A percentile compares a stretch with the other conserved stretches of the same genome.
phyloP scores from a whole-genome alignment of 2,888 invertebrate genomes.

The Altica lythri region DNA sequence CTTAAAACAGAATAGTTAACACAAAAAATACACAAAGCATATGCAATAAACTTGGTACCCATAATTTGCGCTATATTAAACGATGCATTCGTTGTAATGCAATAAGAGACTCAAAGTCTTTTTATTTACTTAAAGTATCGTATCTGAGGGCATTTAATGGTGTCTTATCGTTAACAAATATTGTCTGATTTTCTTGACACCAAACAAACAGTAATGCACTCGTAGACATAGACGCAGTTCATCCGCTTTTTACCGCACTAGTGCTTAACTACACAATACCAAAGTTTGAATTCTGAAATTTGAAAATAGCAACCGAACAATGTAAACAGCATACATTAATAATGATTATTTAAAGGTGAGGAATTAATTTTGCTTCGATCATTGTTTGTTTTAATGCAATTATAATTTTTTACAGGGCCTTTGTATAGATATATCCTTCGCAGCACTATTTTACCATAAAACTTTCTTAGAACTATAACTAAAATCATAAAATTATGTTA shows the following conservation, averaged over 20 bases:
- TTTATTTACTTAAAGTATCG: slow-evolving; percentile 42
- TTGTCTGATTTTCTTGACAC: slow-evolving; percentile 30
- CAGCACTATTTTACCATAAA: too few relatives aligned
- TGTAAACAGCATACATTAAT: slow-evolving; percentile 34
- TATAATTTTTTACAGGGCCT: slow-evolving; percentile 19
- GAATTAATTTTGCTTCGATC: slow-evolving; percentile 34
- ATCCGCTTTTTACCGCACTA: slow-evolving; percentile 22
- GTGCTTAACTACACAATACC: slow-evolving; percentile 19
- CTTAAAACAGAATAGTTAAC: slow-evolving; percentile 12
- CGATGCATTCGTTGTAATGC: slow-evolving; percentile 39
- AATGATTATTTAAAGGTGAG: slow-evolving; percentile 29
- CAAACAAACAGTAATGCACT: slow-evolving; percentile 29
- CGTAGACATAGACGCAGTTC: slow-evolving; percentile 16
- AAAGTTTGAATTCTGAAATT: slow-evolving; percentile 26
- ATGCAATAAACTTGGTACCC: slow-evolving; percentile 19
- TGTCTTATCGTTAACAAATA: slow-evolving; percentile 44
- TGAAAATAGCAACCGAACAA: slow-evolving; percentile 29
- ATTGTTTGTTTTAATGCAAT: slow-evolving; percentile 25
- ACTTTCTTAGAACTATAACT: too few relatives aligned
- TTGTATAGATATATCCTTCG: neutral
- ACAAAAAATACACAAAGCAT: slow-evolving; percentile 22
- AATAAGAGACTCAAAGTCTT: slow-evolving; percentile 45
- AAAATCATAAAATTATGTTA: too few relatives aligned
- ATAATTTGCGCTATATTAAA: slow-evolving; percentile 23
- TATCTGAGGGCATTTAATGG: slow-evolving; percentile 39